Evolutionary conservation across 2,113 vertebrate species (phyloP), one percentile per base, ranked within the genome.

Genomic region (Tor tambroides): DNA sequence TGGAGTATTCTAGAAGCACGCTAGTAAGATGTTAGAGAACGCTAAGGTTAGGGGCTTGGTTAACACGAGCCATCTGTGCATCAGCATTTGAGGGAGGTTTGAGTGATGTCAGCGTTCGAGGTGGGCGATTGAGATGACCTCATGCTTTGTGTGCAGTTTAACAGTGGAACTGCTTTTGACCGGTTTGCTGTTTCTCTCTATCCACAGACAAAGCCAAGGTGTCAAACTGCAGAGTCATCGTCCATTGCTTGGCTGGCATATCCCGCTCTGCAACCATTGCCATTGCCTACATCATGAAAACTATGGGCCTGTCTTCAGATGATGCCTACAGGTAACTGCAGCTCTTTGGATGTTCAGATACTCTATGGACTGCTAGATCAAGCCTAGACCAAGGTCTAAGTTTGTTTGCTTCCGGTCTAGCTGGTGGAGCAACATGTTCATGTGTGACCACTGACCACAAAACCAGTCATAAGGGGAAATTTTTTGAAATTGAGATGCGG

Each of bases 281-380:
- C 92, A 99, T 99, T 0, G 98, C 98, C 19, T 99, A 99, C 92
- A 98, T 99, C 95, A 99, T 99, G 98, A 99, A 99, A 95, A 98
- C 97, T 90, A 99, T 98, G 98, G 96, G 97, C 91, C 94, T 99
- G 94, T 98, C 97, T 43, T 99, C 98, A 1, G 98, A 99, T 17
- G 98, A 99, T 9, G 98, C 98, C 91, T 99, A 99, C 95, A 98
- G 98, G 98, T 99, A 95, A 79, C 38, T 43, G 4, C 23, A 41
- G 35, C 26, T 76, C 43, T 49, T 59, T 49, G 28, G 43, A 54
- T 21, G 43, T 30, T 78, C 43, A 77, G 76, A 54, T 30, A 12
- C 19, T 41, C 35, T 41, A 72, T 38, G 4, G 32, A 72, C 19
- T 38, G 8, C 1, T 1, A 5, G 67, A 72, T 7, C 19, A 38